Evolutionary conservation across 92 coral and sea anemone genomes (phyloP), one percentile per base, ranked within the genome.

Genomic region (Epizoanthus fatuus): DNA sequence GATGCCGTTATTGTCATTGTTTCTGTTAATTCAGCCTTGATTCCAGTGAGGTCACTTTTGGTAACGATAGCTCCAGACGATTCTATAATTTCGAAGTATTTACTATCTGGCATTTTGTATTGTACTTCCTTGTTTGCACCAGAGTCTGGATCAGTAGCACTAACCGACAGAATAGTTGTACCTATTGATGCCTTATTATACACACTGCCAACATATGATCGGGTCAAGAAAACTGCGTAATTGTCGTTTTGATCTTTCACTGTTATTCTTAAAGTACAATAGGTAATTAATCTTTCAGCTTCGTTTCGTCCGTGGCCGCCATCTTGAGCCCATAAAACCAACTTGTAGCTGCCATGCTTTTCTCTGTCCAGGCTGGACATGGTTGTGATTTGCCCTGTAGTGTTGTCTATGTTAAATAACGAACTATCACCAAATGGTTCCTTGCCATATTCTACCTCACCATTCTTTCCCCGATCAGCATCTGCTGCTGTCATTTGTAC

Each of bases 211-310:
- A 56, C 72, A 68, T 96, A 96, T 4, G 75, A 74, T 42, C 92
- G 83, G 40, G 93, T 91, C 51, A 87, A 74, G 86, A 96, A 96
- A 40, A 84, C 29, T 22, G 99, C 97, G 45, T 69, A 95, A 66
- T 96, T 96, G 75, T 96, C 99, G 69, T 96, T 96, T 72, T 72
- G 90, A 82, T 96, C 99, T 37, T 15, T 68, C 69, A 94, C 93
- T 4, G 62, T 38, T 0, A 96, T 91, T 4, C 84, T 85, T 20
- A 96, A 54, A 69, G 88, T 84, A 44, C 99, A 96, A 89, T 96
- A 95, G 7, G 93, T 83, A 54, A 96, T 91, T 14, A 93, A 87
- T 6, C 96, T 78, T 62, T 93, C 94, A 49, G 88, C 96, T 11
- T 51, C 70, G 8, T 85, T 57, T n/a, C 94, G 89, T 6, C 95